These are phyloP conservation scores for Cynodonichthys magdalenae DNA, from an alignment of 2,797 vertebrate species.

Conservation along the genomic window DNA sequence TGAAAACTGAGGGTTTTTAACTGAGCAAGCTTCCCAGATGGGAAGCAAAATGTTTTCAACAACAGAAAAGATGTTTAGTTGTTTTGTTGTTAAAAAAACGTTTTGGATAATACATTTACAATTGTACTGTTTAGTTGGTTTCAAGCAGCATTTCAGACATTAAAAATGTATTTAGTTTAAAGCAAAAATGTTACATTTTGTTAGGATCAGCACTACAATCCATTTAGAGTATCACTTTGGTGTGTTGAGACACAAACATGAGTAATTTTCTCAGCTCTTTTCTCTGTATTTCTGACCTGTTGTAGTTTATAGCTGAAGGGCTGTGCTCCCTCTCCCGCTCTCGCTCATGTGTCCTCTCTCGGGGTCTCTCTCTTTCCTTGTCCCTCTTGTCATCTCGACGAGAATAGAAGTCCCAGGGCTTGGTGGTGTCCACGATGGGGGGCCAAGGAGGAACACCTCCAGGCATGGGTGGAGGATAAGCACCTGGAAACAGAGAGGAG, in stretches of 20 bases:
- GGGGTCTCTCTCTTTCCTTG: constrained; percentile 78
- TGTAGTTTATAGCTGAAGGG: constrained; percentile 79
- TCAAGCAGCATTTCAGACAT: no score
- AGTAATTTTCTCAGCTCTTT: background rate
- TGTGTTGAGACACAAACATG: no score
- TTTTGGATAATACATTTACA: no score
- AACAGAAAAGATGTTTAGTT: no score
- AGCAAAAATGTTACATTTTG: no score
- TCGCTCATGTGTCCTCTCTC: constrained; percentile 80
- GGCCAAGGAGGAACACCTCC: constrained; percentile 80
- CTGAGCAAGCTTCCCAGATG: no score
- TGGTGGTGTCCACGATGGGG: constrained; percentile 79
- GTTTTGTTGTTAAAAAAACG: no score
- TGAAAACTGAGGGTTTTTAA: no score
- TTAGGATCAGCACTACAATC: background rate
- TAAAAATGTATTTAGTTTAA: no score
- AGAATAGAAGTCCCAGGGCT: constrained; percentile 81
- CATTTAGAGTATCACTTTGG: background rate
- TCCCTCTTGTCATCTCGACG: constrained; percentile 84
- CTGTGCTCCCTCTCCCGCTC: constrained; percentile 83
- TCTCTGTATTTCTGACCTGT: constrained; percentile 66
- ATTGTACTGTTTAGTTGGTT: no score
- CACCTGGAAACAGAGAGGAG: constrained; percentile 57
- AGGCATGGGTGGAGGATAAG: constrained; percentile 80
- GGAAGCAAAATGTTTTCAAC: no score